Evolutionary conservation across 2,888 invertebrate species (phyloP).

Genomic region (Leptura quadrifasciata): DNA sequence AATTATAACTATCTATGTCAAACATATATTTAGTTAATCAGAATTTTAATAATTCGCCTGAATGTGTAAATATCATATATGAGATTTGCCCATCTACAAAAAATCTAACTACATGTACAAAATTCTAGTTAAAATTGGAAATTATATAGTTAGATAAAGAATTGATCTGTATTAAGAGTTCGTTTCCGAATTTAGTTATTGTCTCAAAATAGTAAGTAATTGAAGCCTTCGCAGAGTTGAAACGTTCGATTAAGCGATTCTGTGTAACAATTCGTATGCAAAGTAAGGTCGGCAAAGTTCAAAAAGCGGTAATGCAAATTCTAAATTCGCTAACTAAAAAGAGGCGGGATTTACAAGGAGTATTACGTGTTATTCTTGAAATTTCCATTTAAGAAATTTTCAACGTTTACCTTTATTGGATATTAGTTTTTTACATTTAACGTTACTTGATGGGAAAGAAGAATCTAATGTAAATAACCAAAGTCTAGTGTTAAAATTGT

Average conservation of each 20-base stretch:
- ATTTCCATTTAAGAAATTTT: conserved; percentile 34
- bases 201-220: conserved; percentile 28
- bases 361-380: conserved; percentile 31
- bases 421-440: not conserved
- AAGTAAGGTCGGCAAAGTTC: conserved; percentile 37
- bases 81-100: too few species aligned
- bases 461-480: too few species aligned
- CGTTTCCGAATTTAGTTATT: conserved; percentile 23
- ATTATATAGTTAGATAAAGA: not conserved
- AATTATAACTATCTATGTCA: too few species aligned
- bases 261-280: conserved; percentile 40
- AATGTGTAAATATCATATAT: too few species aligned
- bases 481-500: too few species aligned
- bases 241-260: conserved; percentile 32
- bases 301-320: conserved; percentile 46
- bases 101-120: too few species aligned
- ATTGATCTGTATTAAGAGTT: not conserved
- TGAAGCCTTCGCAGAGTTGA: conserved; percentile 26
- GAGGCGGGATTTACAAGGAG: conserved; percentile 34
- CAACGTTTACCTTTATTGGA: not conserved
- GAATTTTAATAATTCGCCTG: too few species aligned
- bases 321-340: conserved; percentile 41
- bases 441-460: too few species aligned
- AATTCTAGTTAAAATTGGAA: too few species aligned
- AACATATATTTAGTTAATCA: too few species aligned